phyloP scores from a whole-genome alignment of 2,888 invertebrate genomes.

The Tupiocoris notatus region DNA sequence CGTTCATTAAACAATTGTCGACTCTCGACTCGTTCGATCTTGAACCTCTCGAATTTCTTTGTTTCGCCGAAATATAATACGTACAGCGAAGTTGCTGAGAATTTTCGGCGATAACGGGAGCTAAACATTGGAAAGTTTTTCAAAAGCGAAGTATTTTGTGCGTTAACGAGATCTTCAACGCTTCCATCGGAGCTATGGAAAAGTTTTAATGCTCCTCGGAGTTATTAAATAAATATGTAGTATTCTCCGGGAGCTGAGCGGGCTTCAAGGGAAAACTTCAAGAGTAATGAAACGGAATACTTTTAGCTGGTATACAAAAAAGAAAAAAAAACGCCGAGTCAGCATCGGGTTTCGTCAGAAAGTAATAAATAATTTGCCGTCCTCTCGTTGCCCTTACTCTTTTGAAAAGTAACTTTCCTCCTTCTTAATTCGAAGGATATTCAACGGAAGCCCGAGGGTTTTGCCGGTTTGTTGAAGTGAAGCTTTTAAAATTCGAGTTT shows the following conservation, averaged over 20 bases:
- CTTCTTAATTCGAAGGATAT: neutral
- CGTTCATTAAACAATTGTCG: too few relatives aligned
- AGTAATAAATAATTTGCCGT: neutral
- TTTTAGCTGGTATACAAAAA: neutral
- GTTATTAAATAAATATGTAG: neutral
- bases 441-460: neutral
- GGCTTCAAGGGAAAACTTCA: neutral
- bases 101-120: neutral
- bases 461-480: neutral
- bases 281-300: neutral
- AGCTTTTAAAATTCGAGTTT: neutral
- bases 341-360: neutral
- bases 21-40: too few relatives aligned
- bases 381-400: neutral
- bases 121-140: neutral
- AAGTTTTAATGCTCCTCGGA: neutral
- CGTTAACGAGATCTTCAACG: neutral
- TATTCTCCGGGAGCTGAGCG: neutral
- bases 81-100: too few relatives aligned
- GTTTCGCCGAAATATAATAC: too few relatives aligned
- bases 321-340: neutral
- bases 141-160: neutral
- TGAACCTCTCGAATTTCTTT: too few relatives aligned
- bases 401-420: neutral
- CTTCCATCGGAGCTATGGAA: neutral